phyloP scores from a whole-genome alignment of 2,888 invertebrate genomes.

The Lycocerus yunnanus region DNA sequence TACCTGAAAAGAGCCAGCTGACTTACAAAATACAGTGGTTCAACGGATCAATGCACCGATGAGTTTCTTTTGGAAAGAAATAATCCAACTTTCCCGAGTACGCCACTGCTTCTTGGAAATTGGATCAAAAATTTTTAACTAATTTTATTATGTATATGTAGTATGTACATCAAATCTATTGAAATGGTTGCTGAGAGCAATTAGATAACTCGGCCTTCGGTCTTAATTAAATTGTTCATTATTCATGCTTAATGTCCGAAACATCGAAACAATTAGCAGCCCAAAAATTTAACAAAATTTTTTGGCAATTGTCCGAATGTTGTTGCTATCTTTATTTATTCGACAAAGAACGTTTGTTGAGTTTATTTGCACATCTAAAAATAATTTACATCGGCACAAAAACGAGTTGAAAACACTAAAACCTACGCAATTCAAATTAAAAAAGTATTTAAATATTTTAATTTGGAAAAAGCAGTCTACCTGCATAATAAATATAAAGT shows the following conservation, averaged over 20 bases:
- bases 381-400: not conserved
- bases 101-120: not conserved
- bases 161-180: not conserved
- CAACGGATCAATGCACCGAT: not conserved
- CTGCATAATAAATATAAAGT: slow-evolving; percentile 21
- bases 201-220: not conserved
- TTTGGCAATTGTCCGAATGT: not conserved
- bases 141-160: no score
- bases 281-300: not conserved
- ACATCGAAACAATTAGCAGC: not conserved
- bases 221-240: not conserved
- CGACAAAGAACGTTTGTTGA: not conserved
- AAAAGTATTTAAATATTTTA: slow-evolving; percentile 11
- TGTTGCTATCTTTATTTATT: not conserved
- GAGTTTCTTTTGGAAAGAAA: not conserved
- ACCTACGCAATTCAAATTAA: slow-evolving; percentile 5
- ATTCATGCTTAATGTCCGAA: not conserved
- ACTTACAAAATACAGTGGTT: not conserved
- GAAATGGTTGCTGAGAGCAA: not conserved
- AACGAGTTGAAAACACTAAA: slow-evolving; percentile 1
- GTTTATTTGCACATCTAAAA: not conserved
- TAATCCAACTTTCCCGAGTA: not conserved
- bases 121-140: not conserved
- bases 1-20: not conserved
- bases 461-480: slow-evolving; percentile 19